Evolutionary conservation across 2,797 vertebrate genomes (phyloP), one percentile per base, ranked within the genome.

Genomic region (Molossus alvarezi): DNA sequence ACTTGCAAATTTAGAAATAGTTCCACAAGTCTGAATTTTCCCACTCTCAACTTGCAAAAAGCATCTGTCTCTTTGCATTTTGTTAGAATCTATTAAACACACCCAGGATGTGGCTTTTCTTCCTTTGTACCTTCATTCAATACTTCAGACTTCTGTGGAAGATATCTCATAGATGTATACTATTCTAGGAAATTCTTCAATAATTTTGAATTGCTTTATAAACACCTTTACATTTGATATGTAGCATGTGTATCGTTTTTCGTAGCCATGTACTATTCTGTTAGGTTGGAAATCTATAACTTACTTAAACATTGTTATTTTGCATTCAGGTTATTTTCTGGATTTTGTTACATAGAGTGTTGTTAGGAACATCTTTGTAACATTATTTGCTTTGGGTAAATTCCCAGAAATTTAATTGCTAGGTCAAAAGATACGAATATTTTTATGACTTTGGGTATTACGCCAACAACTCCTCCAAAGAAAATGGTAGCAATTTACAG

Each of bases 381-480:
- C 45, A 77, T 75, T 60, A 76, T n/a, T 80, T 93, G 57, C 90
- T 83, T 95, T 92, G 80, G 64, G 48, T 90, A 95, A 90, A 73
- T 86, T 89, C 64, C 89, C 91, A 67, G 85, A 95, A 94, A 67
- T 83, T 81, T 41, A 45, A 45, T 45, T 45, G 41, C 41, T 45
- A 45, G 41, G 41, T 45, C 41, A 45, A 45, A 45, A 45, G 51
- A 87, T 55, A 53, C 51, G 48, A 81, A 64, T 84, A 90, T 72
- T 90, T 90, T 83, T 90, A 58, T 73, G 65, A 88, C 8, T 41
- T 84, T 71, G 41, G 65, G 2, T 73, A 65, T 33, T 90, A 80
- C 33, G 33, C 65, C 88, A 89, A 62, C 41, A 81, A 82, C 48
- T 79, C 75, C 23, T 45, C 41, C 41, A 69, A 58, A 80, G 79